Evolutionary conservation across 2,113 vertebrate genomes (phyloP).

Genomic region (Muscicapa adusta): DNA sequence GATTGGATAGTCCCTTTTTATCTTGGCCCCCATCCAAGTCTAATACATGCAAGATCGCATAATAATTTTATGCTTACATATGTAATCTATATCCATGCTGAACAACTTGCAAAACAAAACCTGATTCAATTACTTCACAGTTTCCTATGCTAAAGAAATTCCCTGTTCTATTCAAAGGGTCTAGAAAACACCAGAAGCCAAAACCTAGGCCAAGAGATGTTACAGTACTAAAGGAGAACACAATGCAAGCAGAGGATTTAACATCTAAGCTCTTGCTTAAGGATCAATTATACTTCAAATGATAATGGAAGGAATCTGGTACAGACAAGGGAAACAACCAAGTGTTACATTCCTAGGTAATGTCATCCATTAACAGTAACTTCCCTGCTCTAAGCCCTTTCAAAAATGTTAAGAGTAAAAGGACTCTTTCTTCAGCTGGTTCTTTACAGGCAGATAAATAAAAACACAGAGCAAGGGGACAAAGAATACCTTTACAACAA

Average conservation of each 20-base stretch:
- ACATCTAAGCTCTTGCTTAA: not conserved
- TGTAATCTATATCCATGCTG: not conserved
- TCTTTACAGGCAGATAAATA: not conserved
- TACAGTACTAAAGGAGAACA: not conserved
- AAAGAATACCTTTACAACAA: not conserved
- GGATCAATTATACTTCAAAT: not conserved
- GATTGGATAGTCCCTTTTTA: not conserved
- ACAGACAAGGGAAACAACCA: not conserved
- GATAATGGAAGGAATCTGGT: not conserved
- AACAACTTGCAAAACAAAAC: not conserved
- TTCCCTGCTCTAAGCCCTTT: not conserved
- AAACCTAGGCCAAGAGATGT: not conserved
- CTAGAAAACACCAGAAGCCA: not conserved
- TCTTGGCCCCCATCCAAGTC: not conserved
- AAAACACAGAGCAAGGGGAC: not conserved
- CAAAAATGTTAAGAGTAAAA: not conserved
- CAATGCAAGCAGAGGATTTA: not conserved
- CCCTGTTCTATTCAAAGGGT: not conserved
- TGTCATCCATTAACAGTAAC: not conserved
- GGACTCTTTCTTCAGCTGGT: not conserved
- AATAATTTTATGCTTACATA: not conserved
- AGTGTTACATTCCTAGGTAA: not conserved
- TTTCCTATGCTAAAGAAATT: not conserved
- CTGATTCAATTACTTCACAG: not conserved
- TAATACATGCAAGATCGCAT: not conserved